phyloP scores from a whole-genome alignment of 2,113 vertebrate species.

The Phodopus roborovskii region DNA sequence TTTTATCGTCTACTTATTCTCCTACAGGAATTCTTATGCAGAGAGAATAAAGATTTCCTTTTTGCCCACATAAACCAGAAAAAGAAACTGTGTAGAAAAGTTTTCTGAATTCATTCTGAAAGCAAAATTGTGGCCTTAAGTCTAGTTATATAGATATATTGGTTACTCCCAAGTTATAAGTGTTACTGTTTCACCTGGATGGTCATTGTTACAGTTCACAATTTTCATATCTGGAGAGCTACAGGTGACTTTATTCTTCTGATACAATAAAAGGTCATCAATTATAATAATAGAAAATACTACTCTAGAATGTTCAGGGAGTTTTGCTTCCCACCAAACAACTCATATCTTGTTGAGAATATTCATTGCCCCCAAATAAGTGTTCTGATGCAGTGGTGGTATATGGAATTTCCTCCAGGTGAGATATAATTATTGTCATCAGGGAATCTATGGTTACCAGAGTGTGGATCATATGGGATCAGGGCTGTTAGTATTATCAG shows the following conservation, averaged over 20 bases:
- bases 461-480: background rate
- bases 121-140: background rate
- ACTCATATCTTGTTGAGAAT: background rate
- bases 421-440: background rate
- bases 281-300: background rate
- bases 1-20: background rate
- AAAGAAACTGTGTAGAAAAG: too few relatives aligned
- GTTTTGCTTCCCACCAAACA: background rate
- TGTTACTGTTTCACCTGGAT: background rate
- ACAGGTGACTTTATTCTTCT: background rate
- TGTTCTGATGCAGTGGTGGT: background rate
- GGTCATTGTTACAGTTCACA: background rate
- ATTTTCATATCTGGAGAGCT: background rate
- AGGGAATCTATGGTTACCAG: background rate
- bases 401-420: background rate
- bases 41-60: background rate
- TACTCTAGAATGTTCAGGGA: background rate
- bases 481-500: background rate
- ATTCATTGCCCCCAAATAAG: constrained; percentile 51
- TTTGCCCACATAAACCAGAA: background rate
- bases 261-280: background rate
- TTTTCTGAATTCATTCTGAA: background rate
- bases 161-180: background rate
- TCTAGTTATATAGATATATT: background rate
- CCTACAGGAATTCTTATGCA: too few relatives aligned